Evolutionary conservation across 1,140 invertebrate species (phyloP), one percentile per base, ranked within the genome.

Genomic region (Drosophila murphyi): DNA sequence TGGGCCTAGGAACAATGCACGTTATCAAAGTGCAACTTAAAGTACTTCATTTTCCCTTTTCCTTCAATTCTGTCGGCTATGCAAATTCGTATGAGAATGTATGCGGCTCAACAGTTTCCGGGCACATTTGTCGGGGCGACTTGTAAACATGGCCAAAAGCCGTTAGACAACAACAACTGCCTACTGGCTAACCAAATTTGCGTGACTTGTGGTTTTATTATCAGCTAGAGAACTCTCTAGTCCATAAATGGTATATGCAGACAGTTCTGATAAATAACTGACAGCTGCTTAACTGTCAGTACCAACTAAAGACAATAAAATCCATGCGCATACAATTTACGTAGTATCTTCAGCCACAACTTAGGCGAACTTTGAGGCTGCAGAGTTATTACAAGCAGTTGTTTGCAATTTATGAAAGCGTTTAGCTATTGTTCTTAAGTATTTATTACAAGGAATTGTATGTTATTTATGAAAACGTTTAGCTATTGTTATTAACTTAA

Each of bases 101-200:
- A 52, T 45, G 45, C 50, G 43, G 37, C 20, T 79, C 59, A 54
- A 57, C 32, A 54, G 68, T 87, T 87, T 87, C 80, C 83, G 82
- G 80, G 80, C 82, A 80, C 85, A 88, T 88, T 88, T 88, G 85
- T 88, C 83, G 89, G 77, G 62, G 72, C 82, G 39, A 67, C 83
- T 74, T 83, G 80, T 88, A 80, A 87, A 83, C 83, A 88, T 80
- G 76, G 51, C 62, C 57, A 55, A 76, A 57, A 55, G 71, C 81
- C 81, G 81, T 85, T 85, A 85, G 69, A 59, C 75, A 86, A 64
- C 59, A 20, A 20, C 74, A 86, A 56, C 51, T 35, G 43, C 71
- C 82, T 65, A 69, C n/a, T 56, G 67, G 62, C 72, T 60, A 72
- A 41, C 65, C 63, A 67, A 87, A 86, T 86, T 78, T 82, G 79